Evolutionary conservation across 2,797 vertebrate genomes (phyloP).

Genomic region (Acridotheres tristis): DNA sequence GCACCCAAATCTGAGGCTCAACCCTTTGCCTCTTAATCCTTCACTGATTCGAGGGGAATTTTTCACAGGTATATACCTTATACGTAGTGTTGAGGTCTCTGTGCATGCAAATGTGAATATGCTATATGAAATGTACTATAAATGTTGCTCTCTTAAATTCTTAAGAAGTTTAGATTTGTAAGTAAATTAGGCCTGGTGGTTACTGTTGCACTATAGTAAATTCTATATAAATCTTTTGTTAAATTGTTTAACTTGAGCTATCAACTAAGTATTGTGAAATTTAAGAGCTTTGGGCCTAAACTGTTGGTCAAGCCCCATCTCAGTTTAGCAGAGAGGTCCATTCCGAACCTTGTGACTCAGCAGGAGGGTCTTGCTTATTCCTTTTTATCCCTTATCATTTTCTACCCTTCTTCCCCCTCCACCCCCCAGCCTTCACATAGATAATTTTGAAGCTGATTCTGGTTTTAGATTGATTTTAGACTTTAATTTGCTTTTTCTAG

Average conservation of each 20-base stretch:
- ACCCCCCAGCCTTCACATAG: not conserved
- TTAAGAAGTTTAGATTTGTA: not conserved
- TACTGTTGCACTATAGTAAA: not conserved
- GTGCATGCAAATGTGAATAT: not conserved
- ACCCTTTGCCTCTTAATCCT: not conserved
- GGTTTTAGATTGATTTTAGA: not conserved
- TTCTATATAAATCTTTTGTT: not conserved
- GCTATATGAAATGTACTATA: not conserved
- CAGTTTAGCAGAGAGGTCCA: not conserved
- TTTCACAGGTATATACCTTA: not conserved
- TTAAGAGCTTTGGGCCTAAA: not conserved
- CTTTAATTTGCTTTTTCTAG: not conserved
- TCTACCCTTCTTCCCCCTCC: not conserved
- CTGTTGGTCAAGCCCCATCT: not conserved
- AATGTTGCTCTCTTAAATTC: not conserved
- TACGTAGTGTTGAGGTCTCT: not conserved
- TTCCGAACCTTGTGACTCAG: not conserved
- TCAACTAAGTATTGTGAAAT: not conserved
- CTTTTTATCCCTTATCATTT: not conserved
- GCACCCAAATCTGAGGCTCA: not conserved
- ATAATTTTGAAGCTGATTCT: not conserved
- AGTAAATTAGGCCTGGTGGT: not conserved
- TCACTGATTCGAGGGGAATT: too few relatives aligned
- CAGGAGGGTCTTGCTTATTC: not conserved
- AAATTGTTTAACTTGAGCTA: not conserved